Percentiles rank a stretch among this genome's conserved stretches.
Conservation (phyloP, 1,140 invertebrate species). For the Diabrotica virgifera region DNA sequence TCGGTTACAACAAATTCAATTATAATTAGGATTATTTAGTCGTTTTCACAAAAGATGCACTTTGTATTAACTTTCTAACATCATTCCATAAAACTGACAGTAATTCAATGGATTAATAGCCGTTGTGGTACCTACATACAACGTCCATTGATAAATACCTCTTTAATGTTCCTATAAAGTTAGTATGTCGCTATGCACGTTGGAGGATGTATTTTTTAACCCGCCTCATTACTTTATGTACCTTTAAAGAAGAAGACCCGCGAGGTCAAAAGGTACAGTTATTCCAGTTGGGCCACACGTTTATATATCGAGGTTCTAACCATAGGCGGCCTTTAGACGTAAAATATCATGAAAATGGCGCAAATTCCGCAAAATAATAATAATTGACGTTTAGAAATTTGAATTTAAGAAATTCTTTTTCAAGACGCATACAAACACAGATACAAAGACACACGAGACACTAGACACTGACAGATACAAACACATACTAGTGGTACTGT, state of each 20-base stretch:
- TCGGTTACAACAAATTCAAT: too few species aligned
- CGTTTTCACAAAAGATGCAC: too few species aligned
- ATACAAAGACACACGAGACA: too few species aligned
- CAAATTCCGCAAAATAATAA: too few species aligned
- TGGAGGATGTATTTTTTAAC: constrained; percentile 24
- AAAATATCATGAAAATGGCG: too few species aligned
- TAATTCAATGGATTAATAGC: neutral
- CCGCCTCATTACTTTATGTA: constrained; percentile 23
- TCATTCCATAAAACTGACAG: constrained; percentile 4
- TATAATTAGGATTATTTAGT: too few species aligned
- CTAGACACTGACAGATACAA: too few species aligned
- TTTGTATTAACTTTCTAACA: neutral
- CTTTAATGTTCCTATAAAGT: constrained; percentile 6
- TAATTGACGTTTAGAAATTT: too few species aligned
- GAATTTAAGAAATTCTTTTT: too few species aligned
- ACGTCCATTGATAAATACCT: constrained; percentile 3
- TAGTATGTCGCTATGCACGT: constrained; percentile 19
- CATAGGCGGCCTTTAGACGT: too few species aligned
- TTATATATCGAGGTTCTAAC: constrained; percentile 1
- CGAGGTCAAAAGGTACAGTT: constrained; percentile 29
- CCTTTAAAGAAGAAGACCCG: constrained; percentile 20
- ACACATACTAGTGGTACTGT: too few species aligned
- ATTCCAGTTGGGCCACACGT: constrained; percentile 23
- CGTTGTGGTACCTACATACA: neutral
- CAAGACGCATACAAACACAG: too few species aligned